Conservation (phyloP, 1,140 invertebrate species). For the Papilio machaon region DNA sequence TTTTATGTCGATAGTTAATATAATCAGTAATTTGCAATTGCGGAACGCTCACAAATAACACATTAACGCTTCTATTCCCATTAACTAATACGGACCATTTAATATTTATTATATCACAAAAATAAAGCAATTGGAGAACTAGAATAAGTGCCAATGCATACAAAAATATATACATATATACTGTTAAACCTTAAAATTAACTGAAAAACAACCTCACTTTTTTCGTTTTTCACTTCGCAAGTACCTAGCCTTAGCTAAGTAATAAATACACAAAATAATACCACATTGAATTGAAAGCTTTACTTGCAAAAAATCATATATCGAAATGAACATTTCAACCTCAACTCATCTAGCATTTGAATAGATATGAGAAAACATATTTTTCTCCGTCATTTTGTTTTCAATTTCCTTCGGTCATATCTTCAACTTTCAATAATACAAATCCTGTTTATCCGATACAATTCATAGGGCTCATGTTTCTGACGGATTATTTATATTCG, state of each 20-base stretch:
- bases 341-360: not conserved
- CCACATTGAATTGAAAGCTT: too few species aligned
- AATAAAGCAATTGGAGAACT: not conserved
- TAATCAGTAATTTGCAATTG: not conserved
- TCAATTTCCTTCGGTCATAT: not conserved
- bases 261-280: too few species aligned
- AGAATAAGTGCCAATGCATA: too few species aligned
- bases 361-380: not conserved
- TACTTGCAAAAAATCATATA: too few species aligned
- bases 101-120: not conserved
- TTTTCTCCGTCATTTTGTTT: slow-evolving; percentile 3
- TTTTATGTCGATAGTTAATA: not conserved
- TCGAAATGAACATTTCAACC: too few species aligned
- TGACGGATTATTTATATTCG: not conserved
- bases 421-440: not conserved
- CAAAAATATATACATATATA: too few species aligned
- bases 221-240: too few species aligned
- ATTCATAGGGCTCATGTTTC: not conserved
- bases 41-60: not conserved
- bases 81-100: not conserved
- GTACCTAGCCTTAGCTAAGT: too few species aligned
- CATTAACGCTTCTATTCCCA: not conserved
- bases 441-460: not conserved
- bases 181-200: too few species aligned
- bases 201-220: too few species aligned